Evolutionary conservation across 2,113 vertebrate genomes (phyloP).

Genomic region (Cynopterus brachyotis): DNA sequence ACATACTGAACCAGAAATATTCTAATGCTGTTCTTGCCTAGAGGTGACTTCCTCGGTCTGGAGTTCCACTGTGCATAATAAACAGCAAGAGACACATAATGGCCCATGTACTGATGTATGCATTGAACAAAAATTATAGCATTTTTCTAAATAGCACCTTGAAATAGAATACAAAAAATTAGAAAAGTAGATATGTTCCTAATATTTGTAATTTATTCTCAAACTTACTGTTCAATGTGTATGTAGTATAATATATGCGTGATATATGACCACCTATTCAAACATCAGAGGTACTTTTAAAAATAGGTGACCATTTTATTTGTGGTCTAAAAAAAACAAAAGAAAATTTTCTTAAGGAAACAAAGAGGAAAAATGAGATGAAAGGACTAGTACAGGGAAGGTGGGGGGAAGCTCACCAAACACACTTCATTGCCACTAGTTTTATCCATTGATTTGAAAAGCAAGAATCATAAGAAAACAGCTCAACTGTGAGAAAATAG

Average conservation of each 20-base stretch:
- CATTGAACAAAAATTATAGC: neutral
- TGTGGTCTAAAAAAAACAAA: neutral
- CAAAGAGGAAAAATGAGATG: neutral
- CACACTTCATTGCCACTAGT: neutral
- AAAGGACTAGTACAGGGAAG: neutral
- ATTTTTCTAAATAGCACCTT: neutral
- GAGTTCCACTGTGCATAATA: neutral
- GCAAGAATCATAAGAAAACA: neutral
- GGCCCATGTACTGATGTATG: neutral
- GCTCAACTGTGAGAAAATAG: conserved; percentile 24
- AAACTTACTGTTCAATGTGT: neutral
- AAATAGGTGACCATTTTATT: neutral
- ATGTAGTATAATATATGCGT: neutral
- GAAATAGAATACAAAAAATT: conserved; percentile 2
- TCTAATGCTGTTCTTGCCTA: neutral
- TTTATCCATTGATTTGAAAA: conserved; percentile 21
- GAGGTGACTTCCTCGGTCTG: neutral
- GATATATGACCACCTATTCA: neutral
- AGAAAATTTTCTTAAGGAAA: neutral
- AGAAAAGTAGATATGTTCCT: neutral
- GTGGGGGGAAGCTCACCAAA: neutral
- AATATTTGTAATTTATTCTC: neutral
- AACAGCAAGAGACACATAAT: neutral
- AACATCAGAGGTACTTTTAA: neutral
- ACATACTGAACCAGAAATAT: conserved; percentile 10